A percentile compares a stretch with the other conserved stretches of the same genome.
These are phyloP conservation scores for Anoura caudifer DNA, from an alignment of 2,113 vertebrate species.

Conservation along the genomic window DNA sequence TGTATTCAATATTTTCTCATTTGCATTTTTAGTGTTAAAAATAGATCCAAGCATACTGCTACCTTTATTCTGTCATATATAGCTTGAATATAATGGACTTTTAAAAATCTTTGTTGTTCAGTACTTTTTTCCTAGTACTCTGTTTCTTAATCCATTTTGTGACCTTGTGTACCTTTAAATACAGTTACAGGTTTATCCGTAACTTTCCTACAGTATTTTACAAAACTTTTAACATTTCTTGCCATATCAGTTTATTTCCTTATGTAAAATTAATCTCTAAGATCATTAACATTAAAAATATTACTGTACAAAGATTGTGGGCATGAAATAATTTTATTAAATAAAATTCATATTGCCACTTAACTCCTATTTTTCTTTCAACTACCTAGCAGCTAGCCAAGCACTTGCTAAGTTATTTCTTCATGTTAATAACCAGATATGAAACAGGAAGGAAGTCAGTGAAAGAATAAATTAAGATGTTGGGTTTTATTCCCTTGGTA, in stretches of 20 bases:
- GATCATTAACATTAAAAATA: not conserved
- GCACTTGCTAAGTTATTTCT: not conserved
- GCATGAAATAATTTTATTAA: conserved; percentile 2
- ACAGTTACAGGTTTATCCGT: not conserved
- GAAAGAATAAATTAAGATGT: not conserved
- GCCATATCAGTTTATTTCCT: not conserved
- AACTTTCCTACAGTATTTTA: not conserved
- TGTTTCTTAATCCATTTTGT: conserved; percentile 24
- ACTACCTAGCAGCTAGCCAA: not conserved
- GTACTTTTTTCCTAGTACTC: not conserved
- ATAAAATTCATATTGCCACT: not conserved
- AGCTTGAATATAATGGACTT: not conserved
- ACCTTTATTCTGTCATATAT: not conserved
- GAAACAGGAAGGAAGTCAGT: not conserved
- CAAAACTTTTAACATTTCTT: not conserved
- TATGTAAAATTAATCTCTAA: not conserved
- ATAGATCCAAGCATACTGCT: not conserved
- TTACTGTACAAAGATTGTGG: not conserved
- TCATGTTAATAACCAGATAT: not conserved
- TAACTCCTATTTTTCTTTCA: not conserved
- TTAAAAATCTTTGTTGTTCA: not conserved
- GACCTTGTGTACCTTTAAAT: not conserved
- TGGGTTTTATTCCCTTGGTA: not conserved
- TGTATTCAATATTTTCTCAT: not conserved
- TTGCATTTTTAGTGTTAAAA: conserved; percentile 6